Percentiles rank a stretch among this genome's conserved stretches.
phyloP scores from a whole-genome alignment of 2,113 vertebrate genomes.

The Prunella himalayana region DNA sequence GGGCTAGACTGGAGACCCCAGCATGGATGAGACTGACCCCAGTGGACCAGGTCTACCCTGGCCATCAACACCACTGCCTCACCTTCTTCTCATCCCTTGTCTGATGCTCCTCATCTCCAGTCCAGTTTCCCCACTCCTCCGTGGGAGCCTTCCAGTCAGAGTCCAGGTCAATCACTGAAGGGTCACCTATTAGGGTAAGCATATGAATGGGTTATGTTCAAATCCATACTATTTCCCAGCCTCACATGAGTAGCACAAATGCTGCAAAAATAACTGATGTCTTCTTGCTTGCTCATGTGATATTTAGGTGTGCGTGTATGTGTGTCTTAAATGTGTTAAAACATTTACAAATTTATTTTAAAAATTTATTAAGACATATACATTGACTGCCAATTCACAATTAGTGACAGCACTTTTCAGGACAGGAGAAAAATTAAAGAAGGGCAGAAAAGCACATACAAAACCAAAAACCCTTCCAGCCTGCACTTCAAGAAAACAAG shows the following conservation, averaged over 20 bases:
- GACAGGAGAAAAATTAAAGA: background rate
- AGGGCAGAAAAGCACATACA: background rate
- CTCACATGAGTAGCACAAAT: background rate
- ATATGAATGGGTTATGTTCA: background rate
- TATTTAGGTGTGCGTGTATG: background rate
- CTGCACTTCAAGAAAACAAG: background rate
- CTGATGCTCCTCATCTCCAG: slow-evolving; percentile 34
- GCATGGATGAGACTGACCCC: background rate
- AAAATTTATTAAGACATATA: background rate
- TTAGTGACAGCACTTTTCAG: background rate
- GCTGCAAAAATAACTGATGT: background rate
- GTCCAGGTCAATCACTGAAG: slow-evolving; percentile 22
- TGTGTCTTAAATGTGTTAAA: background rate
- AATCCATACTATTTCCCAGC: background rate
- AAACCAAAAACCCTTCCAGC: background rate
- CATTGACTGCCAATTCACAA: background rate
- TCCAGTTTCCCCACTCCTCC: slow-evolving; percentile 67
- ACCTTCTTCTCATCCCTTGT: background rate
- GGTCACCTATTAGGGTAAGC: slow-evolving; percentile 23
- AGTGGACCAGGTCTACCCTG: background rate
- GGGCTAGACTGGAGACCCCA: background rate
- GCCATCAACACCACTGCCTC: background rate
- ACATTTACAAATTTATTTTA: background rate
- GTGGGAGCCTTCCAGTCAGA: slow-evolving; percentile 67
- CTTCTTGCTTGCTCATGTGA: background rate